phyloP scores from a whole-genome alignment of 2,113 vertebrate genomes.

The Cyprinodon brontotheroides region DNA sequence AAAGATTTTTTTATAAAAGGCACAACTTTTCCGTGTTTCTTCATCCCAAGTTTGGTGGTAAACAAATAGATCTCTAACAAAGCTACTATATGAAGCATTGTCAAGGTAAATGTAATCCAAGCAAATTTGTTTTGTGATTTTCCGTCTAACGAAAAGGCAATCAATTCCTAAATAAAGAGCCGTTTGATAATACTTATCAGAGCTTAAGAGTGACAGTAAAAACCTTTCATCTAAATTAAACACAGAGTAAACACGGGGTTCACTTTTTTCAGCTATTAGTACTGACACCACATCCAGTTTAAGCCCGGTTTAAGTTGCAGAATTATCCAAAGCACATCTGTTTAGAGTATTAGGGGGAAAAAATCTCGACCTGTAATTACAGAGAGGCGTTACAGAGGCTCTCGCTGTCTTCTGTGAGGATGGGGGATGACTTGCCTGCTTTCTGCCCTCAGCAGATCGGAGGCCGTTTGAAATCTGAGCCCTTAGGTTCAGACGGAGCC shows the following conservation, averaged over 20 bases:
- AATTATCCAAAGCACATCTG: slow-evolving; percentile 70
- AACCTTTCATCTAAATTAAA: neutral
- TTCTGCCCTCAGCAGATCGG: slow-evolving; percentile 55
- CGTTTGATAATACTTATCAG: slow-evolving; percentile 2
- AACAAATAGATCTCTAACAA: slow-evolving; percentile 1
- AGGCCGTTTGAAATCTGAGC: slow-evolving; percentile 73
- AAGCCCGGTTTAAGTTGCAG: slow-evolving; percentile 47
- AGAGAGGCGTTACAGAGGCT: slow-evolving; percentile 62
- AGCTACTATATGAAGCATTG: neutral
- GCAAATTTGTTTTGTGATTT: slow-evolving; percentile 35
- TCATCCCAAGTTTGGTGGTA: neutral
- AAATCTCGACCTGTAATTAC: slow-evolving; percentile 75
- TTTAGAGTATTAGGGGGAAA: slow-evolving; percentile 70
- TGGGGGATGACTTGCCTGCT: slow-evolving; percentile 55
- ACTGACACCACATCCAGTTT: slow-evolving; percentile 56
- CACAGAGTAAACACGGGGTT: neutral
- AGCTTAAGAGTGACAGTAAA: neutral
- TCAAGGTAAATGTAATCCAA: slow-evolving; percentile 48
- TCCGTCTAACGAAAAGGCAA: slow-evolving; percentile 24
- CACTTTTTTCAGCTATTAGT: slow-evolving; percentile 42
- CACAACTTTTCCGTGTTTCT: neutral
- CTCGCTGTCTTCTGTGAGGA: slow-evolving; percentile 55
- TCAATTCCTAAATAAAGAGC: slow-evolving; percentile 30
- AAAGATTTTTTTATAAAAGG: slow-evolving; percentile 21
- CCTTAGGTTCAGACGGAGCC: slow-evolving; percentile 32